A percentile compares a stretch with the other conserved stretches of the same genome.
These are phyloP conservation scores for Drosophila nasuta DNA, from an alignment of 1,140 invertebrate genomes.

Conservation along the genomic window DNA sequence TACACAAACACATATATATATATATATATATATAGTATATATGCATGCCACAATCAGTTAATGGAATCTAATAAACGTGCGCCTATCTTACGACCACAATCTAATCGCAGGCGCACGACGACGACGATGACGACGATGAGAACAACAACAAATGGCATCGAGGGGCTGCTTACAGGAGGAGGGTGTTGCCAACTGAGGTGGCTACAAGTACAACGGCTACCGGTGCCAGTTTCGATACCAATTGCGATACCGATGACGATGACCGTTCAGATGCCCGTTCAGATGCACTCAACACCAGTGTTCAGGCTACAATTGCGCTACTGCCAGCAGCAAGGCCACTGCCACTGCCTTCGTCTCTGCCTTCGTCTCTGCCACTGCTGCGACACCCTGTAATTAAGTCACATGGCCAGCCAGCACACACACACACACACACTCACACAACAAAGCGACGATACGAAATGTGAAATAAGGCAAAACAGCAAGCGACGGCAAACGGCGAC, in stretches of 20 bases:
- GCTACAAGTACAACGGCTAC: slow-evolving; percentile 38
- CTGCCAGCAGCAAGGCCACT: slow-evolving; percentile 63
- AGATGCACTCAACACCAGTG: slow-evolving; percentile 15
- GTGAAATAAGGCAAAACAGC: slow-evolving; percentile 13
- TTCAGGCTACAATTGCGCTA: slow-evolving; percentile 12
- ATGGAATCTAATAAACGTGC: slow-evolving; percentile 81
- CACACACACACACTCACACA: neutral
- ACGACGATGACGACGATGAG: slow-evolving; percentile 12
- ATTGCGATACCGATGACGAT: neutral
- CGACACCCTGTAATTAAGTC: slow-evolving; percentile 70
- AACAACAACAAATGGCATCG: slow-evolving; percentile 21
- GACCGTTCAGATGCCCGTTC: neutral
- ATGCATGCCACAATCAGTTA: slow-evolving; percentile 69
- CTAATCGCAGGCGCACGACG: slow-evolving; percentile 66
- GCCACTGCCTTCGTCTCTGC: slow-evolving; percentile 27
- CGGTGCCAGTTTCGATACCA: slow-evolving; percentile 1
- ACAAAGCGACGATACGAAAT: slow-evolving; percentile 21
- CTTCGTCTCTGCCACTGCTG: slow-evolving; percentile 29
- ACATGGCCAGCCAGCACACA: slow-evolving; percentile 18
- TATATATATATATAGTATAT: too few species aligned
- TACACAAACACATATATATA: slow-evolving; percentile 10
- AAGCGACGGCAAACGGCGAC: neutral
- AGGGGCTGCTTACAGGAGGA: neutral
- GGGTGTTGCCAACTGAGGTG: slow-evolving; percentile 8
- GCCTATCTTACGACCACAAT: slow-evolving; percentile 73